Base-by-base conservation (phyloP, 2,797 vertebrate genomes). In the Acanthurus lineatus region DNA sequence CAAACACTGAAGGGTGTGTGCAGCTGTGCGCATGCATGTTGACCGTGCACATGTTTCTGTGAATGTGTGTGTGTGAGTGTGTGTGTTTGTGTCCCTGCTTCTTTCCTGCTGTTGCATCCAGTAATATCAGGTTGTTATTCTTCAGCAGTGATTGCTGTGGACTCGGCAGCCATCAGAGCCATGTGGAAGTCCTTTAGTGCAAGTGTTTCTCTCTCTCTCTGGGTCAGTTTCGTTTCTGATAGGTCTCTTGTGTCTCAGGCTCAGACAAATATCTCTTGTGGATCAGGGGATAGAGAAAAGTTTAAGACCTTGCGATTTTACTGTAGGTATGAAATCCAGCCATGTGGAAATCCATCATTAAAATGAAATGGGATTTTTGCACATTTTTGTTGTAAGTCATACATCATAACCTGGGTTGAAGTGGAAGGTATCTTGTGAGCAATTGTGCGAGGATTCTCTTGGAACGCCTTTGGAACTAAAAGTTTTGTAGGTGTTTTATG, bases 171-270 rank as follows among this genome's bases (percentile, higher is more conserved):
- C 82, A 69, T 73, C 78, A 61, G 77, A 76, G 71, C 84, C 89
- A 91, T 92, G 85, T 90, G 90, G 88, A 90, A 85, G 81, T 87
- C 86, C 76, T 94, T 92, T 59, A 80, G 83, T 64, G 73, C 44
- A 58, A 86, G 79, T 76, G 73, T 79, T 89, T 82, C 69, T 82
- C 47, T 25, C 47, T 25, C 79, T 76, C 70, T 11, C 19, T 32
- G 57, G 83, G 71, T 86, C 88, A 67, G 77, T 61, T 77, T 59
- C 56, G 67, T 48, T 70, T 77, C 82, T 88, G 87, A 89, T 38
- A 65, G 66, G 68, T 88, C 90, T 89, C 89, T 81, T 1, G 67
- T 86, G 86, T 78, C 54, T 78, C 67, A 51, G 51, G 20, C 69
- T 66, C 69, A 25, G 69, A 73, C 75, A 76, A 49, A 83, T 69